These are phyloP conservation scores for Bradypodion ventrale DNA, from an alignment of 2,797 vertebrate genomes.

Conservation along the genomic window DNA sequence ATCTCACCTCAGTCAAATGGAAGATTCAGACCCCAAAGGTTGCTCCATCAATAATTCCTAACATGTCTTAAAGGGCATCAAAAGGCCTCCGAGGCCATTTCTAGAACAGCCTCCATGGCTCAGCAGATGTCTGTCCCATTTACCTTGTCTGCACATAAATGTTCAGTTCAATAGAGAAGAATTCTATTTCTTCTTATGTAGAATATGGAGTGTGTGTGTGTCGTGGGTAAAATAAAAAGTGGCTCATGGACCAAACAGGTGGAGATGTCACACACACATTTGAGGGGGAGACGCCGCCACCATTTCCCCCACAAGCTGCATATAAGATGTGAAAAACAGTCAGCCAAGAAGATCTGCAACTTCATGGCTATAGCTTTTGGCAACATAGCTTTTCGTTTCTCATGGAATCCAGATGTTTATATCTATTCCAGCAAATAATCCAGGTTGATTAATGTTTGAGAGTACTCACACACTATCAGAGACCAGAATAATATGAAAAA, in stretches of 20 bases:
- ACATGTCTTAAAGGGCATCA: constrained; percentile 53
- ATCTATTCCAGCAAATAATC: background rate
- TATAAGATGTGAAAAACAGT: background rate
- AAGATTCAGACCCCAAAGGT: constrained; percentile 67
- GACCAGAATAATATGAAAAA: background rate
- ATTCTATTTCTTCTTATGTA: background rate
- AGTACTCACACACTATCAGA: background rate
- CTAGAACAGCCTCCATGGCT: constrained; percentile 33
- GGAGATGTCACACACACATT: too few species aligned
- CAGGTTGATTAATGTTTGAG: background rate
- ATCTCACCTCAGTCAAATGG: constrained; percentile 64
- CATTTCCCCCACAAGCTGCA: background rate
- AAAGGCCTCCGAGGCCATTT: constrained; percentile 21
- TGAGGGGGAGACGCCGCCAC: too few species aligned
- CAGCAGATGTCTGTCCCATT: constrained; percentile 3
- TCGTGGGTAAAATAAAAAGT: background rate
- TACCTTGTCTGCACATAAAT: constrained; percentile 18
- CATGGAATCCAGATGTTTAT: background rate
- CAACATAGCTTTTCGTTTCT: background rate
- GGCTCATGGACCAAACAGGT: background rate
- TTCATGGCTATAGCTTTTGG: background rate
- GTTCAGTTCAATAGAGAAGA: background rate
- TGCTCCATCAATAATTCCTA: constrained; percentile 70
- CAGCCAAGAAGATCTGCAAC: background rate
- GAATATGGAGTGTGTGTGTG: background rate